Evolutionary conservation across 2,888 invertebrate genomes (phyloP), one percentile per base, ranked within the genome.

Genomic region (Phyllotreta striolata): DNA sequence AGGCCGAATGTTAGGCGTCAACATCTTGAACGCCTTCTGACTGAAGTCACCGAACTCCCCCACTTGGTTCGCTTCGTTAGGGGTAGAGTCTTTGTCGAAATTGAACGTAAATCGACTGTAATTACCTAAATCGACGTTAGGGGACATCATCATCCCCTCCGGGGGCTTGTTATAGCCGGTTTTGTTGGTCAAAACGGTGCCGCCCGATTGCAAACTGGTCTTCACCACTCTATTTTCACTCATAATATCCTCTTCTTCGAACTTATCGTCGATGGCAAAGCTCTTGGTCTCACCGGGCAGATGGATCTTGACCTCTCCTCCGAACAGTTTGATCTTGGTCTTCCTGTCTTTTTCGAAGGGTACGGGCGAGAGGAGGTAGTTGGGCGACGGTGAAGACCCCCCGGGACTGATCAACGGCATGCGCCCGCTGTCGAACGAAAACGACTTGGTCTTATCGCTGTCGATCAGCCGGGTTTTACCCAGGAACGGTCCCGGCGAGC

Each of bases 401-500:
- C 56, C 62, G 6, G 70, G 66, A 40, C 68, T 71, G 39, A 69
- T 12, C 10, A 66, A 41, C 6, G 73, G 70, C 55, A 72, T 43
- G 34, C 70, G 67, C 0, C 77, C 77, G 57, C 78, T 79, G 57
- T 82, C 82, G 64, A 80, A 82, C 0, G 81, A 81, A 69, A 81
- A 81, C 6, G 81, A 81, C 69, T 82, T 81, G 40, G 66, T 75
- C 71, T 82, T 82, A 57, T 82, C 82, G 43, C 77, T 77, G 39
- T 93, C 93, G 10, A 94, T 90, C 40, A 94, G 83, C 55, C 92
- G 86, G 1, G 93, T 93, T 75, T 91, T 92, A 4, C 93, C 93
- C 24, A 93, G 83, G 67, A 92, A 83, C 0, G 93, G 93, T 0
- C 93, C 93, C 0, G 93, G 93, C 3, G 93, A 93, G 46, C 91